These are phyloP conservation scores for Neuroterus valhalla DNA, from an alignment of 1,140 invertebrate species.

Conservation along the genomic window DNA sequence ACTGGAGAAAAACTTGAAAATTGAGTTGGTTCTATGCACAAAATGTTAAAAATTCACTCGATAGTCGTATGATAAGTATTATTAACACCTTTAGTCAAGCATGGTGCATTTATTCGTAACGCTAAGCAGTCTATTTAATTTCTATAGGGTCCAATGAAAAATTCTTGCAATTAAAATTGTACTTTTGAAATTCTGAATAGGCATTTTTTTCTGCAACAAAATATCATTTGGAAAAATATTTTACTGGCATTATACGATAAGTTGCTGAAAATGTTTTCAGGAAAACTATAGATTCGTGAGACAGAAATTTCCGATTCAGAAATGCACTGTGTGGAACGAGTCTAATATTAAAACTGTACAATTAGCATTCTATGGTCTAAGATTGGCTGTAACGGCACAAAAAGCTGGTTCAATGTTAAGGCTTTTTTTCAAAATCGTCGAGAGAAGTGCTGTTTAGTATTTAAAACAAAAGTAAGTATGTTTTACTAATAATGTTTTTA, in stretches of 20 bases:
- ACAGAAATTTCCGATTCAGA: constrained; percentile 19
- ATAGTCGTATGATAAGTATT: constrained; percentile 4
- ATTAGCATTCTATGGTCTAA: constrained; percentile 39
- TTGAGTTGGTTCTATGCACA: constrained; percentile 2
- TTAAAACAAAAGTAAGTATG: constrained; percentile 34
- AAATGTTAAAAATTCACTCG: neutral
- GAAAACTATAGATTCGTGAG: neutral
- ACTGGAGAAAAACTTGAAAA: constrained; percentile 2
- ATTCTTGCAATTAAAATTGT: neutral
- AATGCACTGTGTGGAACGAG: constrained; percentile 54
- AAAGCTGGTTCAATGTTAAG: constrained; percentile 50
- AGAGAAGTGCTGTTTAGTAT: constrained; percentile 7
- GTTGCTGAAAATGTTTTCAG: too few relatives aligned
- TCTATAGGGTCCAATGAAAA: too few relatives aligned
- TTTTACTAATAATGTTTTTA: constrained; percentile 46
- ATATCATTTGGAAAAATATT: neutral
- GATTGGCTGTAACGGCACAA: constrained; percentile 46
- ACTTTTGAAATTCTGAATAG: neutral
- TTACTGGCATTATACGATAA: constrained; percentile 8
- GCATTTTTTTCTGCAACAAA: neutral
- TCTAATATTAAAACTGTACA: constrained; percentile 41
- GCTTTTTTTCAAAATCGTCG: constrained; percentile 31
- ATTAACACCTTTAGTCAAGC: neutral
- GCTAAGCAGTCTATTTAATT: too few relatives aligned
- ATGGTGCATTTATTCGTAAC: neutral